Base-by-base conservation (phyloP, 1,140 invertebrate genomes). In the Augochlora pura region DNA sequence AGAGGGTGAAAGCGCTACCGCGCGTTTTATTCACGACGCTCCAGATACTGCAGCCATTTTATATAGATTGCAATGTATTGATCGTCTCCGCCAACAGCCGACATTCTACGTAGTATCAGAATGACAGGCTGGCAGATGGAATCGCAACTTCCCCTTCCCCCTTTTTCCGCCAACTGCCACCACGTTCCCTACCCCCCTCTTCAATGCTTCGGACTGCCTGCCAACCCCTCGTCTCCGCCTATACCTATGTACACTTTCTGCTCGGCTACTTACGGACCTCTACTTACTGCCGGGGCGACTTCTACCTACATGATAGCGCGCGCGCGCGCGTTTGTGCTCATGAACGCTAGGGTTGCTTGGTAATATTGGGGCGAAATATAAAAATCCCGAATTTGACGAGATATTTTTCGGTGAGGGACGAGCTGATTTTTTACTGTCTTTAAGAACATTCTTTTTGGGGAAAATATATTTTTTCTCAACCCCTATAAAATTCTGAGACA, bases 51-150 rank as follows among this genome's bases (percentile, higher is more conserved):
- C 89, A 92, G 91, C 92, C 91, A 93, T 92, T 93, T 93, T 92
- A 89, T 92, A 93, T 91, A 91, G 91, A 93, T 93, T 93, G 91
- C 89, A 90, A 91, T 87, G 91, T 93, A 93, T 93, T 93, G 92
- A 93, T 92, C 92, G 90, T 86, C 88, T 86, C 86, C 87, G 87
- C 84, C 88, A 87, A 90, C 87, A 89, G 86, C 90, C 89, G 88
- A 90, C 89, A 91, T 89, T 90, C 89, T 91, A 91, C 87, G 90
- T 88, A 90, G 87, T 92, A 92, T 93, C 90, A 90, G 90, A 92
- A 91, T 93, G 92, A 92, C 92, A 92, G 90, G 89, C 90, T 89
- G 88, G 87, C 91, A 93, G 92, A 92, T 93, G 92, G 91, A 93
- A 93, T 93, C 89, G 92, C 91, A 90, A 90, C 89, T 87, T 88